Evolutionary conservation across 2,797 vertebrate genomes (phyloP), one percentile per base, ranked within the genome.

Genomic region (Emys orbicularis): DNA sequence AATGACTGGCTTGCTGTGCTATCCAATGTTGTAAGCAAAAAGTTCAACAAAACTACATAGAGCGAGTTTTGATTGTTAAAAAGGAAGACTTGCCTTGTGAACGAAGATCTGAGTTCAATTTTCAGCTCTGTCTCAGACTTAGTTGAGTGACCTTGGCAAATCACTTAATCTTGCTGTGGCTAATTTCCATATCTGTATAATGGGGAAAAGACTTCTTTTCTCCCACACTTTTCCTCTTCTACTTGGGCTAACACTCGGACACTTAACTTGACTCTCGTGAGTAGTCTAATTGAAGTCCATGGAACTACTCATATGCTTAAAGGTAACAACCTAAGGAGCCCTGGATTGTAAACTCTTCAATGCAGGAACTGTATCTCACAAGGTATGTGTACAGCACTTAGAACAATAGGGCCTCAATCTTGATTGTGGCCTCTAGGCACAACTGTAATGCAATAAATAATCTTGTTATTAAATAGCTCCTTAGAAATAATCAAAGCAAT

Each of bases 41-140:
- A 83, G n/a, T 83, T 21, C 37, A 68, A 87, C n/a, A 87, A 81
- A n/a, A 19, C 68, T 18, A 52, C 79, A 84, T 52, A 85, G 68
- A 90, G 3, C 1, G 65, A 77, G 47, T 57, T 79, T 27, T 89
- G 82, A 49, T 41, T 11, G 41, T 19, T 65, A n/a, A n/a, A 52
- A 27, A 8, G 41, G 86, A 93, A 7, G 13, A 57, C 23, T n/a
- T 83, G 81, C 4, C 13, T 72, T 47, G 41, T 47, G 23, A 77
- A 41, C 41, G 56, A 31, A 49, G 68, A 79, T 31, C 13, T 19
- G 29, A 83, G 4, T 61, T 86, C 27, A 10, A 29, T 77, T 74
- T 81, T 68, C 50, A 29, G 49, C 34, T 81, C 18, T 12, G 10
- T 37, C 50, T 72, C 41, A 52, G 83, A 81, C 59, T 81, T 61